Percentiles rank a stretch among this genome's conserved stretches.
Conservation (phyloP, 2,797 vertebrate genomes). For the Oreortyx pictus region DNA sequence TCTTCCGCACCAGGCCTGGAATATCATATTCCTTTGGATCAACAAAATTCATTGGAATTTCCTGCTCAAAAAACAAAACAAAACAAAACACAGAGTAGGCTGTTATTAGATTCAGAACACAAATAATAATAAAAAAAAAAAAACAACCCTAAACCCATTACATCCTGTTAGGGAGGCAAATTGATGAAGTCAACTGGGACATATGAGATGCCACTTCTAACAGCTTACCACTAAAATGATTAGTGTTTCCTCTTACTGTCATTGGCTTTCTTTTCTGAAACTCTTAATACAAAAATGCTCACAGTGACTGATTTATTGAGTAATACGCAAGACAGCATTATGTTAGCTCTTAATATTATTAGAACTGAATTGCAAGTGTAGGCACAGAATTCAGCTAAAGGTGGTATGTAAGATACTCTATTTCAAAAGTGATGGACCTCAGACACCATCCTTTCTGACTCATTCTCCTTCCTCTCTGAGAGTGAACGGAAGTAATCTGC, state of each 20-base stretch:
- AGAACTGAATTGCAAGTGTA: slow-evolving; percentile 24
- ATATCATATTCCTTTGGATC: slow-evolving; percentile 98
- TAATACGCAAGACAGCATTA: neutral
- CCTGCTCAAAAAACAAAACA: slow-evolving; percentile 78
- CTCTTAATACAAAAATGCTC: neutral
- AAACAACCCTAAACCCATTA: neutral
- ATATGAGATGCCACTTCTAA: neutral
- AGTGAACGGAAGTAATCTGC: slow-evolving; percentile 10
- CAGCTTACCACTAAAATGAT: slow-evolving; percentile 28
- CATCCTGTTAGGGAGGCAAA: neutral
- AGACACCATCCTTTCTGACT: slow-evolving; percentile 46
- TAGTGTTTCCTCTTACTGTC: slow-evolving; percentile 51
- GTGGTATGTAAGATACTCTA: neutral
- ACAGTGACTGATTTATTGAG: slow-evolving; percentile 53
- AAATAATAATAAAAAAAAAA: neutral
- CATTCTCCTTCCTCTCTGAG: neutral
- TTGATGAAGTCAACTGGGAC: slow-evolving; percentile 42
- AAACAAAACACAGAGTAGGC: neutral
- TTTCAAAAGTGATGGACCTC: neutral
- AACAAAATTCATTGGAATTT: slow-evolving; percentile 99
- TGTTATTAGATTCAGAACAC: slow-evolving; percentile 21
- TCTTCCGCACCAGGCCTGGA: slow-evolving; percentile 97
- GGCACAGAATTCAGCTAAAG: slow-evolving; percentile 23
- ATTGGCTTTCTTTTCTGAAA: slow-evolving; percentile 45
- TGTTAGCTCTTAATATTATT: slow-evolving; percentile 42